A percentile compares a stretch with the other conserved stretches of the same genome.
Conservation (phyloP, 2,797 vertebrate genomes). For the Podargus strigoides region DNA sequence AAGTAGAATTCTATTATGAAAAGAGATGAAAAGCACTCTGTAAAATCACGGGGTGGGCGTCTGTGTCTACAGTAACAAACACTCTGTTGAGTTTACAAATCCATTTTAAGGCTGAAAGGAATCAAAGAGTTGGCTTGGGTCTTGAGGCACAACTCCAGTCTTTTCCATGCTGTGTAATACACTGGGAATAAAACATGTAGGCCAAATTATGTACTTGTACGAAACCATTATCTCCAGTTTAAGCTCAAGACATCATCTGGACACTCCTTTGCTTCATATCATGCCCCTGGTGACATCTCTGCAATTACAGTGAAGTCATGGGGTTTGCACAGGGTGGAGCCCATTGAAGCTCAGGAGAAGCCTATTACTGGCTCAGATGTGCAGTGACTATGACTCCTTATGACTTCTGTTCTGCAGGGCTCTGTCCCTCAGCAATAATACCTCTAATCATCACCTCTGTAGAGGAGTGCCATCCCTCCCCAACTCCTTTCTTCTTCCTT, state of each 20-base stretch:
- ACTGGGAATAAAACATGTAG: background rate
- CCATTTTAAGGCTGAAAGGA: background rate
- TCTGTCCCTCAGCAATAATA: background rate
- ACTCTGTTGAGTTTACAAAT: background rate
- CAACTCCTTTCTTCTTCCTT: background rate
- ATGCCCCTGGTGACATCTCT: background rate
- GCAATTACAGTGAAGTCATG: background rate
- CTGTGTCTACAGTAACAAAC: background rate
- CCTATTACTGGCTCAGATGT: fast-evolving
- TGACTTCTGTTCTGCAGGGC: background rate
- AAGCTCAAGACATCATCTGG: background rate
- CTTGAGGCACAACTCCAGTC: background rate
- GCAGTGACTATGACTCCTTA: too few relatives aligned
- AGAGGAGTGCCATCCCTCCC: background rate
- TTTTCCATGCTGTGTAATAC: background rate
- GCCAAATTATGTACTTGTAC: background rate
- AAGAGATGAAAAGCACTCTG: background rate
- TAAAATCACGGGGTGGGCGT: background rate
- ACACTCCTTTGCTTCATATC: background rate
- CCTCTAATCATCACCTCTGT: background rate
- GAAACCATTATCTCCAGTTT: background rate
- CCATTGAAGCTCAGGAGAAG: background rate
- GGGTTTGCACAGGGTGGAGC: background rate
- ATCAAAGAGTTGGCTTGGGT: background rate
- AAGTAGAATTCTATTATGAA: background rate